A percentile compares a stretch with the other conserved stretches of the same genome.
Evolutionary conservation across 1,140 invertebrate genomes (phyloP).

Genomic region (Matsumurasca onukii): DNA sequence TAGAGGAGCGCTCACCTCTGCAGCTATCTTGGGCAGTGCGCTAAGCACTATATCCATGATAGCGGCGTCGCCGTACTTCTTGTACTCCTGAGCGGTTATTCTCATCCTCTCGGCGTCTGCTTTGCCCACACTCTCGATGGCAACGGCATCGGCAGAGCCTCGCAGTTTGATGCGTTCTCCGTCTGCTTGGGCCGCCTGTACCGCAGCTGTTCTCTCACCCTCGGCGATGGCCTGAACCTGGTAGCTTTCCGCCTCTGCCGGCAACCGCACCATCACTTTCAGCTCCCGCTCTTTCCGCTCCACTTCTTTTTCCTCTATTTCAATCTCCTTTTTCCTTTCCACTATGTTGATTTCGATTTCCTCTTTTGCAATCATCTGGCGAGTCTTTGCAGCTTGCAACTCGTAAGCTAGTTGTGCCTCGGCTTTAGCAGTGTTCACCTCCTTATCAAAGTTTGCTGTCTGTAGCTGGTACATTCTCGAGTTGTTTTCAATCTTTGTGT

Average conservation of each 20-base stretch:
- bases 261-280: slow-evolving; percentile 82
- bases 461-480: slow-evolving; percentile 88
- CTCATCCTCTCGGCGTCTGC: slow-evolving; percentile 93
- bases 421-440: slow-evolving; percentile 96
- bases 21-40: slow-evolving; percentile 93
- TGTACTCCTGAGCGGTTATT: slow-evolving; percentile 90
- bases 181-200: slow-evolving; percentile 86
- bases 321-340: slow-evolving; percentile 88
- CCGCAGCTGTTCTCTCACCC: slow-evolving; percentile 87
- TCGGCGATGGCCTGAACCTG: slow-evolving; percentile 87
- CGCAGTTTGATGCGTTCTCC: slow-evolving; percentile 87
- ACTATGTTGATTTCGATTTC: slow-evolving; percentile 96
- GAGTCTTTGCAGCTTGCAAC: slow-evolving; percentile 93
- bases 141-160: slow-evolving; percentile 85
- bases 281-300: slow-evolving; percentile 89
- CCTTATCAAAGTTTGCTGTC: slow-evolving; percentile 93
- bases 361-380: slow-evolving; percentile 91
- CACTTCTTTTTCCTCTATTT: slow-evolving; percentile 93
- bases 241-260: slow-evolving; percentile 92
- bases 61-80: slow-evolving; percentile 94
- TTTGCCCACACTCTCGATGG: slow-evolving; percentile 83
- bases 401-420: slow-evolving; percentile 95
- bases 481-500: slow-evolving; percentile 95
- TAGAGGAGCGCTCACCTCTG: slow-evolving; percentile 89
- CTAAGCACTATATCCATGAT: slow-evolving; percentile 89